Base-by-base conservation (phyloP, 1,140 invertebrate species). In the Lineus longissimus region DNA sequence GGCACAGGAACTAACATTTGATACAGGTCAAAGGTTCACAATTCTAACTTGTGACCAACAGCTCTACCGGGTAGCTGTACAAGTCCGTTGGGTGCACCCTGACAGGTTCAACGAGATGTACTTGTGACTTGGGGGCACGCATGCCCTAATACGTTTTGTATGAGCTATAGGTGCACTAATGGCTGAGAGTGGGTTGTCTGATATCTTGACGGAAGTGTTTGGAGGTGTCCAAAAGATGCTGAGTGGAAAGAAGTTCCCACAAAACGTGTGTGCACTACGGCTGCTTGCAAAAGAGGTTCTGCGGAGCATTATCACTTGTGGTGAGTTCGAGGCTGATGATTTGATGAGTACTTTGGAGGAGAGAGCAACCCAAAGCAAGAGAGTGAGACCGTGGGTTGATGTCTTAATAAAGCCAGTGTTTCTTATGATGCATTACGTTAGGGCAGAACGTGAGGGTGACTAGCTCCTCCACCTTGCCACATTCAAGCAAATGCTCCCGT, bases 391-490 rank as follows among this genome's bases (percentile, higher is more conserved):
- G 13, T 75, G 70, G 72, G 27, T 71, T 1, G 72, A 69, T 47
- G 47, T 51, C 41, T 29, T 69, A 13, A 61, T 72, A 1, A 75
- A 66, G 57, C 65, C 64, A 13, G 63, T 73, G 13, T 55, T 72
- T 7, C 70, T 71, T 15, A 70, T 69, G 36, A 69, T 74, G 64
- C 54, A 43, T 17, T 69, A 64, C 45, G 55, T 69, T 0, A 41
- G 69, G 60, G 70, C 70, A 22, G 66, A 72, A 41, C 47, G 69
- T 58, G 70, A 73, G 61, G 66, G 33, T 15, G 66, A 73, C 25
- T 74, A 69, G 65, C 43, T 59, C 13, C 59, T 73, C 13, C 69
- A 71, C 66, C 58, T 71, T 11, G 29, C 11, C 22, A 61, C 63
- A 25, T 17, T 68, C 11, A 25, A 22, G 27, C 1, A 9, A n/a